Percentiles rank a stretch among this genome's conserved stretches.
Conservation (phyloP, 2,797 vertebrate genomes). For the Anomalospiza imberbis region DNA sequence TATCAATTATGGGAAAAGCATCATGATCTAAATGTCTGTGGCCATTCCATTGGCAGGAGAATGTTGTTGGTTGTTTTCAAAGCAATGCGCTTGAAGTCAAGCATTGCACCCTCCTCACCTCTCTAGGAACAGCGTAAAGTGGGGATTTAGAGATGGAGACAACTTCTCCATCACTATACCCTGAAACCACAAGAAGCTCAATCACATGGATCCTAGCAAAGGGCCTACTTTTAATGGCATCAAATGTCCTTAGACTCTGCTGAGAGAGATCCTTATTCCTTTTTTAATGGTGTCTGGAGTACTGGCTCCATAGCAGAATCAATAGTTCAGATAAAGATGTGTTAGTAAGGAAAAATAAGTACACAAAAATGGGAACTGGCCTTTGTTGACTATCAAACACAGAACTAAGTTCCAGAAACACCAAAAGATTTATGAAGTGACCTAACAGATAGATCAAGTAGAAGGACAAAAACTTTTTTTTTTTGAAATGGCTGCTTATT, state of each 20-base stretch:
- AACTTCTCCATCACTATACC: not conserved
- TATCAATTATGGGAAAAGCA: not conserved
- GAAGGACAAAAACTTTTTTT: not conserved
- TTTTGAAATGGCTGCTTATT: too few relatives aligned
- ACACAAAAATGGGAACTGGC: not conserved
- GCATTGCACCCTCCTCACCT: not conserved
- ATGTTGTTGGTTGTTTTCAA: not conserved
- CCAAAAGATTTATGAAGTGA: not conserved
- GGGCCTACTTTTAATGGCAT: not conserved
- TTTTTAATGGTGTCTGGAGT: not conserved
- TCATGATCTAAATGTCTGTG: fast-evolving
- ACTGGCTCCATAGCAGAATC: not conserved
- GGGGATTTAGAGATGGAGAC: not conserved
- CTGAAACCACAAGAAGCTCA: not conserved
- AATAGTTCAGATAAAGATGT: not conserved
- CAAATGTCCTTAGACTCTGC: not conserved
- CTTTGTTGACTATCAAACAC: not conserved
- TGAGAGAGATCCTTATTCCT: not conserved
- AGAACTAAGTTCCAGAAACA: not conserved
- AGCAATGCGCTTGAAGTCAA: not conserved
- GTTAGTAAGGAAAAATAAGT: not conserved
- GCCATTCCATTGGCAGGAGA: not conserved
- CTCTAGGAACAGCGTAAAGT: not conserved
- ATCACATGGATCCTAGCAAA: not conserved
- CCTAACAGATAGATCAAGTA: not conserved